Percentiles rank a stretch among this genome's conserved stretches.
Conservation (phyloP, 2,888 invertebrate genomes). For the Nomada ruficornis region DNA sequence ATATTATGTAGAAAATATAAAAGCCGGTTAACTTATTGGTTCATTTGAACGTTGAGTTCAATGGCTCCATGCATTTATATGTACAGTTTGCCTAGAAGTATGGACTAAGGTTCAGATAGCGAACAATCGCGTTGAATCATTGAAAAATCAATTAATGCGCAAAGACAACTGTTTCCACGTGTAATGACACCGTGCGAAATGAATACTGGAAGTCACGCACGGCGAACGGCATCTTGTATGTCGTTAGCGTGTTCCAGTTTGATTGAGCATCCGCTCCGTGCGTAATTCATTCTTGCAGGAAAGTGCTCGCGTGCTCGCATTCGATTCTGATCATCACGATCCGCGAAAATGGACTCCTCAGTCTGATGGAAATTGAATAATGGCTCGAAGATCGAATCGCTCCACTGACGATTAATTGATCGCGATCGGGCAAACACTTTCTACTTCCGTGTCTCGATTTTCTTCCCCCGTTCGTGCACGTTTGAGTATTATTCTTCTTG, state of each 20-base stretch:
- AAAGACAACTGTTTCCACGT: conserved; percentile 55
- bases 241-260: conserved; percentile 75
- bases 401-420: conserved; percentile 41
- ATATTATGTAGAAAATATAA: no score
- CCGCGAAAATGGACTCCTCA: conserved; percentile 54
- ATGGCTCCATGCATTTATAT: no score
- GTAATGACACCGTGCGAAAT: conserved; percentile 56
- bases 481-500: no score
- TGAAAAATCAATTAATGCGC: conserved; percentile 58
- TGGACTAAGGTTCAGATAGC: conserved; percentile 8
- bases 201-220: conserved; percentile 72
- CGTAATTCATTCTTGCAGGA: conserved; percentile 73
- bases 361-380: conserved; percentile 60
- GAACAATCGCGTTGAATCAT: conserved; percentile 36
- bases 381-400: conserved; percentile 48
- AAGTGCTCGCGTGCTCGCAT: conserved; percentile 73
- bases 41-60: no score
- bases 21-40: no score
- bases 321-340: conserved; percentile 60
- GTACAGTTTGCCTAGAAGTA: not conserved
- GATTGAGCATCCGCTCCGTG: conserved; percentile 72
- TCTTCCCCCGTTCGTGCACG: no score
- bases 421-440: conserved; percentile 39
- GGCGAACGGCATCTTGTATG: conserved; percentile 72
- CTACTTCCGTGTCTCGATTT: conserved; percentile 10